Conservation (phyloP, 2,888 invertebrate species). For the Gisinianus flammeolus region DNA sequence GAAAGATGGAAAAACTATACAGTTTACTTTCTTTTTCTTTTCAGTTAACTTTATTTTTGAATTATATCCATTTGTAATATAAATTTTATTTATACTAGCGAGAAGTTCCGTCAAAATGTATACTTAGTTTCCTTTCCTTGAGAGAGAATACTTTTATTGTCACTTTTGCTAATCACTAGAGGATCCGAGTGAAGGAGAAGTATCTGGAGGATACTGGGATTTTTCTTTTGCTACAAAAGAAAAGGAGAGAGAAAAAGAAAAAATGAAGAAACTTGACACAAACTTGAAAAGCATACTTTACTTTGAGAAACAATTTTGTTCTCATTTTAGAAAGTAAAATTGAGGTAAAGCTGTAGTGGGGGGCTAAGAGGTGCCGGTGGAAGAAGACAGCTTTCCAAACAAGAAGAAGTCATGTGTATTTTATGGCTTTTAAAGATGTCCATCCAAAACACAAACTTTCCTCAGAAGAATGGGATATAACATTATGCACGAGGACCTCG, state of each 20-base stretch:
- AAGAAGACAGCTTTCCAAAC: too few relatives aligned
- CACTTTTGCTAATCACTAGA: too few relatives aligned
- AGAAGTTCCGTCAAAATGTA: too few relatives aligned
- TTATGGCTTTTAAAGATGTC: constrained; percentile 35
- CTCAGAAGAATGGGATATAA: constrained; percentile 25
- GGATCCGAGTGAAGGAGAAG: too few relatives aligned
- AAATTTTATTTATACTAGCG: too few relatives aligned
- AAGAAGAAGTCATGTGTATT: constrained; percentile 37
- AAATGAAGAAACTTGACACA: neutral
- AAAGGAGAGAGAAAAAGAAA: neutral
- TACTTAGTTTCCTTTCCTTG: too few relatives aligned
- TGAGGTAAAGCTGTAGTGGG: neutral
- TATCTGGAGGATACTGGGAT: neutral
- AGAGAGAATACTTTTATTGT: too few relatives aligned
- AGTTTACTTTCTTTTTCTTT: too few relatives aligned
- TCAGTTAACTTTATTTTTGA: too few relatives aligned
- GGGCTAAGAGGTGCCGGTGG: neutral
- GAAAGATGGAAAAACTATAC: too few relatives aligned
- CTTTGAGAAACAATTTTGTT: neutral
- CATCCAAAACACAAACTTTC: constrained; percentile 38
- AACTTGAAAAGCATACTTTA: neutral
- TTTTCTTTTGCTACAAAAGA: too few relatives aligned
- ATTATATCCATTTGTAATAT: too few relatives aligned
- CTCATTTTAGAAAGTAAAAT: neutral
- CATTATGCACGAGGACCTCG: constrained; percentile 31